Percentiles rank a stretch among this genome's conserved stretches.
Evolutionary conservation across 2,888 invertebrate genomes (phyloP).

Genomic region (Hoplodrina blanda): DNA sequence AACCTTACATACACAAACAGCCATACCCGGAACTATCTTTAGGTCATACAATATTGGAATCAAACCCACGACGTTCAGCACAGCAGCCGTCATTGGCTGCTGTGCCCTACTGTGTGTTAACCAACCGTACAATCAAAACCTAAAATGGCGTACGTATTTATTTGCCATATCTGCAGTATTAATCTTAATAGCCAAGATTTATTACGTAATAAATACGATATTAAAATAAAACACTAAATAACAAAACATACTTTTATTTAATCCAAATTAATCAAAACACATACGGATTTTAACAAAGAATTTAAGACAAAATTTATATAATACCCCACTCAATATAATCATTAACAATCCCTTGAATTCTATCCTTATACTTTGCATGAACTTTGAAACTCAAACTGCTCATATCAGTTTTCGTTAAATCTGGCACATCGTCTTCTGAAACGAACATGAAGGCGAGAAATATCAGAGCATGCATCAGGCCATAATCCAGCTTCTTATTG

Average conservation of each 20-base stretch:
- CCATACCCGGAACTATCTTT: too few species aligned
- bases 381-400: constrained; percentile 50
- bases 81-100: too few species aligned
- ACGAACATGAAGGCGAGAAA: constrained; percentile 69
- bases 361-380: constrained; percentile 60
- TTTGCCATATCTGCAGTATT: background rate
- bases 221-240: background rate
- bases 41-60: too few species aligned
- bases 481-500: constrained; percentile 68
- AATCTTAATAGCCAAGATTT: background rate
- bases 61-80: too few species aligned
- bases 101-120: too few species aligned
- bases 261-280: background rate
- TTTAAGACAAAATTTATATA: constrained; percentile 13
- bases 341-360: constrained; percentile 68
- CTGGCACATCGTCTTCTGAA: constrained; percentile 66
- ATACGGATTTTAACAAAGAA: background rate
- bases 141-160: too few species aligned
- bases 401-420: constrained; percentile 55
- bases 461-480: constrained; percentile 65
- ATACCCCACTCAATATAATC: constrained; percentile 58
- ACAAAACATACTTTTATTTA: constrained; percentile 17
- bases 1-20: too few species aligned
- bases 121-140: background rate
- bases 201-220: background rate